Evolutionary conservation across 2,113 vertebrate genomes (phyloP).

Genomic region (Stomatorhinus ivindoensis): DNA sequence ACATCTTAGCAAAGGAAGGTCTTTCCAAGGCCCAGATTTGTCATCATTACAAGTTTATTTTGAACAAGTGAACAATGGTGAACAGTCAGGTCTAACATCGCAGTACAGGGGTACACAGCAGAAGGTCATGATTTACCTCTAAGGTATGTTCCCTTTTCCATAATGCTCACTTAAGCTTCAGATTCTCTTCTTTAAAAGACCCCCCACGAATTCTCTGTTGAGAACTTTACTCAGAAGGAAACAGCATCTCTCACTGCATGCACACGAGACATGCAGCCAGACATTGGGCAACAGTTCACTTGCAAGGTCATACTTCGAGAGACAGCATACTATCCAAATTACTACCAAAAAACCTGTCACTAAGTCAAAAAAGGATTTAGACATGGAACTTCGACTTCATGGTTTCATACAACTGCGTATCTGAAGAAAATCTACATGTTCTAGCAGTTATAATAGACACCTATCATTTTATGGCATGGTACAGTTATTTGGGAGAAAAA

Average conservation of each 20-base stretch:
- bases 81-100: conserved; percentile 27
- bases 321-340: conserved; percentile 31
- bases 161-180: conserved; percentile 75
- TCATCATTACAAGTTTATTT: conserved; percentile 61
- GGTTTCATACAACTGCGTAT: conserved; percentile 39
- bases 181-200: conserved; percentile 80
- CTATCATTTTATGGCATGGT: conserved; percentile 28
- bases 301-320: conserved; percentile 25
- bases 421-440: background rate
- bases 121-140: conserved; percentile 70
- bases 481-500: conserved; percentile 5
- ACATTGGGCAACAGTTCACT: conserved; percentile 42
- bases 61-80: conserved; percentile 56
- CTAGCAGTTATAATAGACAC: conserved; percentile 24
- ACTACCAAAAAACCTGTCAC: conserved; percentile 34
- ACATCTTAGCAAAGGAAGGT: background rate
- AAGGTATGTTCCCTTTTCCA: conserved; percentile 75
- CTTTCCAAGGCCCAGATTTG: conserved; percentile 4
- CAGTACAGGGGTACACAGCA: conserved; percentile 45
- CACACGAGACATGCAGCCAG: conserved; percentile 57
- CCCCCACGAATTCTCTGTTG: conserved; percentile 77
- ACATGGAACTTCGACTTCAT: conserved; percentile 57
- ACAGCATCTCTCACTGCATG: conserved; percentile 72
- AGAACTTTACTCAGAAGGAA: conserved; percentile 81
- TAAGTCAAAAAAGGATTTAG: conserved; percentile 38